Percentiles rank a stretch among this genome's conserved stretches.
phyloP scores from a whole-genome alignment of 2,888 invertebrate species.

The Cantharis rufa region DNA sequence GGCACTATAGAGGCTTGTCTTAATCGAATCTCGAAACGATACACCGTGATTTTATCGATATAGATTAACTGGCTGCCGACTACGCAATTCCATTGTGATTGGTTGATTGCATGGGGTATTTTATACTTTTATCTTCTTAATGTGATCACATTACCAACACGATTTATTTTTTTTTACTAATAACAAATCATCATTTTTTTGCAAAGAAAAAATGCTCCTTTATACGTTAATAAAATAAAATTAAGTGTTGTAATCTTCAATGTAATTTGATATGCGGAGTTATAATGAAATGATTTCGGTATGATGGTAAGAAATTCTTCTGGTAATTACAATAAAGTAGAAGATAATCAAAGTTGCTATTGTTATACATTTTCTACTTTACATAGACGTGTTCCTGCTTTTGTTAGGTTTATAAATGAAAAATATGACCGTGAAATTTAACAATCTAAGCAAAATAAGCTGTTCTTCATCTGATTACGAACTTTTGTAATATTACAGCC shows the following conservation, averaged over 20 bases:
- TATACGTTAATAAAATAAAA: not conserved
- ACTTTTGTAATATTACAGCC: slow-evolving; percentile 37
- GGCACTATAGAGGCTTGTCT: slow-evolving; percentile 43
- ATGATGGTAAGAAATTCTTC: not conserved
- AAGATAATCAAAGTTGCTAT: slow-evolving; percentile 41
- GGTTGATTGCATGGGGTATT: slow-evolving; percentile 45
- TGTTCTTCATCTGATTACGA: slow-evolving; percentile 47
- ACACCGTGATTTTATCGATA: slow-evolving; percentile 46
- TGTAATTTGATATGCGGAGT: slow-evolving; percentile 37
- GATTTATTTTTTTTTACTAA: slow-evolving; percentile 5
- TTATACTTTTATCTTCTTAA: slow-evolving; percentile 47
- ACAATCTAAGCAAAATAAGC: slow-evolving; percentile 48
- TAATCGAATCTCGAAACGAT: slow-evolving; percentile 50
- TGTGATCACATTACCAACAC: slow-evolving; percentile 40
- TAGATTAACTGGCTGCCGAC: slow-evolving; percentile 52
- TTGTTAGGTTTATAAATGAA: slow-evolving; percentile 50
- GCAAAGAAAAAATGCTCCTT: slow-evolving; percentile 1
- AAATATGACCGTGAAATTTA: slow-evolving; percentile 49
- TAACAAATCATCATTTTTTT: not conserved
- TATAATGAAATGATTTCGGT: slow-evolving; percentile 45
- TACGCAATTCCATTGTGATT: slow-evolving; percentile 51
- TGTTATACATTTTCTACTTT: slow-evolving; percentile 44
- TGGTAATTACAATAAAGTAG: not conserved
- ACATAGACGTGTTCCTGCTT: slow-evolving; percentile 44
- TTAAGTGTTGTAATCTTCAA: not conserved